phyloP scores from a whole-genome alignment of 2,113 vertebrate genomes.

The Chascanopsetta lugubris region DNA sequence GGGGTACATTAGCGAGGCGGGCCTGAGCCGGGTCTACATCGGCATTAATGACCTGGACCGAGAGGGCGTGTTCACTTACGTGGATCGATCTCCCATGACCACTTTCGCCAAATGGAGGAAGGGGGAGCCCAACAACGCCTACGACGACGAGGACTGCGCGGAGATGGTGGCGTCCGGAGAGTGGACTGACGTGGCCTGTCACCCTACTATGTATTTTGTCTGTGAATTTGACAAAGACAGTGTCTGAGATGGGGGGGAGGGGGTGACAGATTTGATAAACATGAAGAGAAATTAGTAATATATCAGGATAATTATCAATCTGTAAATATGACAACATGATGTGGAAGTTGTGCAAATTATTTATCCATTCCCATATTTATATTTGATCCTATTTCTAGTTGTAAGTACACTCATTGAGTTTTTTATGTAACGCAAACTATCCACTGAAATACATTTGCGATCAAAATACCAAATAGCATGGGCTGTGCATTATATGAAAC shows the following conservation, averaged over 20 bases:
- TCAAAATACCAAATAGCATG: conserved; percentile 23
- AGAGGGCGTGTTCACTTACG: conserved; percentile 91
- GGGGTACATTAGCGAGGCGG: conserved; percentile 88
- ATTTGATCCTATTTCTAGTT: no score
- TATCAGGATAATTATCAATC: not conserved
- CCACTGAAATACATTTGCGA: conserved; percentile 10
- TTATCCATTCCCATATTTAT: conserved; percentile 2
- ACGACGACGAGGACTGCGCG: conserved; percentile 94
- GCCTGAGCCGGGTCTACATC: conserved; percentile 92
- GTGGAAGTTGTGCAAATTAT: conserved; percentile 25
- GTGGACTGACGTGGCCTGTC: conserved; percentile 97
- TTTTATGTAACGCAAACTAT: conserved; percentile 40
- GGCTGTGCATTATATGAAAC: no score
- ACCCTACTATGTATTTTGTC: conserved; percentile 95
- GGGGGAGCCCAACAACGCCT: conserved; percentile 95
- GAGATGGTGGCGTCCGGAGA: conserved; percentile 94
- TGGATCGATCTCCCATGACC: conserved; percentile 91
- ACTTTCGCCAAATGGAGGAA: conserved; percentile 95
- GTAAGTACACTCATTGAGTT: no score
- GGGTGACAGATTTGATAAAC: not conserved
- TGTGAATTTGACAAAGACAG: conserved; percentile 96
- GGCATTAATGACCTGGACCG: conserved; percentile 92
- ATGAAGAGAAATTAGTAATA: not conserved
- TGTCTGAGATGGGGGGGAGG: conserved; percentile 77
- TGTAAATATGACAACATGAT: conserved; percentile 52